A percentile compares a stretch with the other conserved stretches of the same genome.
Conservation (phyloP, 1,140 invertebrate genomes). For the Ylistrum balloti region DNA sequence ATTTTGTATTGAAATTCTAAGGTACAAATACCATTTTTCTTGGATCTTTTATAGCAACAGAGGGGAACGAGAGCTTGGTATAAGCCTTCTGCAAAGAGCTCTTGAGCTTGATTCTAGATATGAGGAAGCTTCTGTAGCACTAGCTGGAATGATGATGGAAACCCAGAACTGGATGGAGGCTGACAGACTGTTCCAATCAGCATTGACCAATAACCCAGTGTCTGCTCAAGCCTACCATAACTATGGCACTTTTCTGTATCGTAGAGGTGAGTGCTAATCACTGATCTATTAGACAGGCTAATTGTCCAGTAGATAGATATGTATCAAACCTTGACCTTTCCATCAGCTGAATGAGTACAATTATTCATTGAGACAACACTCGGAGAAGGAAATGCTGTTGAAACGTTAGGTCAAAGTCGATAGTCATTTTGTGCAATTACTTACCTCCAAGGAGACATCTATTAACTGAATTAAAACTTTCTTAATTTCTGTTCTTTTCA, state of each 20-base stretch:
- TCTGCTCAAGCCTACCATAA: slow-evolving; percentile 81
- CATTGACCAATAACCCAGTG: slow-evolving; percentile 65
- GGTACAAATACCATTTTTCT: too few relatives aligned
- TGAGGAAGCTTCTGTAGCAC: slow-evolving; percentile 65
- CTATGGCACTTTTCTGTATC: slow-evolving; percentile 82
- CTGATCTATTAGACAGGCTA: background rate
- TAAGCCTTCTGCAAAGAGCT: slow-evolving; percentile 66
- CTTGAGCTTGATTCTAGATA: slow-evolving; percentile 68
- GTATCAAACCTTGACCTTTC: background rate
- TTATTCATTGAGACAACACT: too few relatives aligned
- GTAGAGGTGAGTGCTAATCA: slow-evolving; percentile 75
- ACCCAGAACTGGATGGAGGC: slow-evolving; percentile 65
- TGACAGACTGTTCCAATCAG: slow-evolving; percentile 63
- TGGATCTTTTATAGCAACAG: slow-evolving; percentile 63
- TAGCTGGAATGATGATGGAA: slow-evolving; percentile 66
- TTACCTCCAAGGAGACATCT: too few relatives aligned
- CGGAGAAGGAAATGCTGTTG: too few relatives aligned
- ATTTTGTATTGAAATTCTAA: too few relatives aligned
- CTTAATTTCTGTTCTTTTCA: too few relatives aligned
- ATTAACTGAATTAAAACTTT: too few relatives aligned
- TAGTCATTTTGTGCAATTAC: too few relatives aligned
- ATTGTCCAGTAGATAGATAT: background rate
- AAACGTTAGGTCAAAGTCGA: too few relatives aligned
- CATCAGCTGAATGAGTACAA: too few relatives aligned
- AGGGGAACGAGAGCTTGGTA: slow-evolving; percentile 61